phyloP scores from a whole-genome alignment of 2,797 vertebrate genomes.

The Rhinichthys osculus region DNA sequence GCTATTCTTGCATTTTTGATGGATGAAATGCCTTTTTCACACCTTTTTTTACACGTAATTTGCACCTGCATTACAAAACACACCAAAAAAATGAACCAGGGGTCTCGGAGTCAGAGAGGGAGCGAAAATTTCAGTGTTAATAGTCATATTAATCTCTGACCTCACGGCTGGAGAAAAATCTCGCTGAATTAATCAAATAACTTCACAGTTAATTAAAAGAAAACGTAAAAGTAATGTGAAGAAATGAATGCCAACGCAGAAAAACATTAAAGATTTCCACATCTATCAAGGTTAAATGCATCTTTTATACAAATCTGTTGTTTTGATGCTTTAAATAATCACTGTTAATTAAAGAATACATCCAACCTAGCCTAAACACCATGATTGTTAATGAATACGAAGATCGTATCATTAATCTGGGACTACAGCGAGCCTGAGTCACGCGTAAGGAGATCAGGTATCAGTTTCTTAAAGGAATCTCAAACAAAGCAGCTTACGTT shows the following conservation, averaged over 20 bases:
- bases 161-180: background rate
- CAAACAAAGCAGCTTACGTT: slow-evolving; percentile 55
- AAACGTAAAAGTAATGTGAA: background rate
- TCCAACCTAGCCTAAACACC: slow-evolving; percentile 36
- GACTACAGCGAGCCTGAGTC: slow-evolving; percentile 20
- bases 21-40: slow-evolving; percentile 26
- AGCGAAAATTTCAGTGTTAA: background rate
- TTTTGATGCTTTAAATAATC: slow-evolving; percentile 53
- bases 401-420: slow-evolving; percentile 47
- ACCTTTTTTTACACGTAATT: background rate
- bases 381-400: slow-evolving; percentile 28
- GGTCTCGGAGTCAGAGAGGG: background rate
- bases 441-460: slow-evolving; percentile 43
- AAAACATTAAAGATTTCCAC: background rate
- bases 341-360: slow-evolving; percentile 49
- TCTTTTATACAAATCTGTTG: slow-evolving; percentile 9
- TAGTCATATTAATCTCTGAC: slow-evolving; percentile 6
- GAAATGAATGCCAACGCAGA: background rate
- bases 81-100: background rate
- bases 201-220: slow-evolving; percentile 17
- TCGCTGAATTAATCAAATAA: slow-evolving; percentile 5
- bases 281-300: slow-evolving; percentile 16
- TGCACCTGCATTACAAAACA: slow-evolving; percentile 6
- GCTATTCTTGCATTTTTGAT: slow-evolving; percentile 34
- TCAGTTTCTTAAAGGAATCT: slow-evolving; percentile 54